Percentiles rank a stretch among this genome's conserved stretches.
Conservation (phyloP, 2,797 vertebrate species). For the Taeniopygia guttata region DNA sequence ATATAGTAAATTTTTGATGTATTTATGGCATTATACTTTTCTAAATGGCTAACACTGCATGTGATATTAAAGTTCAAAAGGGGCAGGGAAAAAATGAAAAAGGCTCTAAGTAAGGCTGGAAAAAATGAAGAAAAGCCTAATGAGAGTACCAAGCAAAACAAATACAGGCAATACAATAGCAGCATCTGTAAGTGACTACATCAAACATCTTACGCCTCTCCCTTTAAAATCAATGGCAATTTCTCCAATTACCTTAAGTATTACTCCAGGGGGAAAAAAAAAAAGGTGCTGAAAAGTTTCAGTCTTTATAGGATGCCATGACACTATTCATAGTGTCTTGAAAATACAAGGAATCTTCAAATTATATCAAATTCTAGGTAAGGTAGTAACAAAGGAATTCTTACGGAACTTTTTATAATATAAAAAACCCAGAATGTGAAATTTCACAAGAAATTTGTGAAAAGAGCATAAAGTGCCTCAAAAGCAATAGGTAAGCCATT, state of each 20-base stretch:
- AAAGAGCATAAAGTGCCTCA: background rate
- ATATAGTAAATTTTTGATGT: background rate
- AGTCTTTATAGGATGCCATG: background rate
- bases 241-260: background rate
- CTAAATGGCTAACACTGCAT: background rate
- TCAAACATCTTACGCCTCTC: background rate
- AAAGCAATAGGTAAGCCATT: background rate
- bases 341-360: background rate
- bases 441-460: background rate
- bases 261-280: background rate
- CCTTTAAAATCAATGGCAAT: background rate
- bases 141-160: background rate
- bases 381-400: background rate
- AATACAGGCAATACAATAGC: background rate
- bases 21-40: background rate
- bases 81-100: background rate
- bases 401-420: background rate
- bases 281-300: background rate
- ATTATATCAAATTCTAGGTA: background rate
- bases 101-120: background rate
- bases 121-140: slow-evolving; percentile 2
- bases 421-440: background rate
- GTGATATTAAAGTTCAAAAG: background rate
- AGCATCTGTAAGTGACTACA: background rate
- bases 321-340: background rate